Conservation (phyloP, 2,888 invertebrate genomes). For the Cheilosia variabilis region DNA sequence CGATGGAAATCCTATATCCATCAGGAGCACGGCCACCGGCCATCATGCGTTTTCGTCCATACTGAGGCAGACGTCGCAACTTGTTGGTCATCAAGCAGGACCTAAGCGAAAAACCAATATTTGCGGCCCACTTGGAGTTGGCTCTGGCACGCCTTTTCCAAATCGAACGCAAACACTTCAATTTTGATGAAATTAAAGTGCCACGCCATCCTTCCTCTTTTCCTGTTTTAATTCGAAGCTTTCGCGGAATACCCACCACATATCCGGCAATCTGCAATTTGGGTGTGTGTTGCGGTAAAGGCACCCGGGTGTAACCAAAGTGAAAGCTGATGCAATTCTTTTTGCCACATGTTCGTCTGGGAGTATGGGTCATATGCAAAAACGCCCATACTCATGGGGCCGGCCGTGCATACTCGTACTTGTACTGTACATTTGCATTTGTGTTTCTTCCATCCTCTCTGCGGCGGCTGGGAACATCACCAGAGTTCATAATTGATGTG, state of each 20-base stretch:
- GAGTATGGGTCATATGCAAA: constrained; percentile 3
- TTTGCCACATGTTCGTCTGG: neutral
- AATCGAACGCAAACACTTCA: constrained; percentile 25
- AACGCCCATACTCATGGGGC: neutral
- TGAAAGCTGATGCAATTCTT: constrained; percentile 36
- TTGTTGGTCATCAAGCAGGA: neutral
- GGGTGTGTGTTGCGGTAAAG: neutral
- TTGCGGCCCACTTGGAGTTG: neutral
- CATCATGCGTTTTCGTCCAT: neutral
- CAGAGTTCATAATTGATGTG: constrained; percentile 53
- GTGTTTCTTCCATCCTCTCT: constrained; percentile 10
- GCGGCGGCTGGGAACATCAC: constrained; percentile 11
- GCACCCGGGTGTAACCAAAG: constrained; percentile 26
- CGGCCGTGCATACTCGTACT: neutral
- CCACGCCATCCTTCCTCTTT: neutral
- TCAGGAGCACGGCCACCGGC: neutral
- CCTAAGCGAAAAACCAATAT: constrained; percentile 24
- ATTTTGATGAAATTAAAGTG: constrained; percentile 32
- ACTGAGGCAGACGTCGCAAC: neutral
- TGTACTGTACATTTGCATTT: neutral
- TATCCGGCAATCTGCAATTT: constrained; percentile 19
- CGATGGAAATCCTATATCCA: neutral
- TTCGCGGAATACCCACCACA: constrained; percentile 37
- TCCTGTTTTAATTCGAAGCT: constrained; percentile 4
- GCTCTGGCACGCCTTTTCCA: neutral